Percentiles rank a stretch among this genome's conserved stretches.
Conservation (phyloP, 2,888 invertebrate species). For the Tanytarsus gracilentus region DNA sequence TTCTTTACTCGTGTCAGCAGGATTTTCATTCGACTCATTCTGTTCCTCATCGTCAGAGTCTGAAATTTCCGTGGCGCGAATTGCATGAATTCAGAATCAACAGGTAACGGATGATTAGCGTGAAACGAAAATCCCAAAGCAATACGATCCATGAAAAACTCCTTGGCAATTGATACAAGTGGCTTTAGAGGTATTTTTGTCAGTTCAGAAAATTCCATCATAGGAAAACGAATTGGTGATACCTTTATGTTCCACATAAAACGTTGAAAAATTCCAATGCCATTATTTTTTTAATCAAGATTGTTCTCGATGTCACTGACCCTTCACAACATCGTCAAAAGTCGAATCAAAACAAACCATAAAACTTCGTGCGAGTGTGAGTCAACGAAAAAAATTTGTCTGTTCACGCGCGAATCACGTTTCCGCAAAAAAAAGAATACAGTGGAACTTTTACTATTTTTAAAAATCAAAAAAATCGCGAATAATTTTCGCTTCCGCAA, state of each 20-base stretch:
- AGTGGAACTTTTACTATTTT: too few relatives aligned
- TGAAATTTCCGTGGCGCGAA: constrained; percentile 86
- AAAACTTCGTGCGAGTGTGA: constrained; percentile 46
- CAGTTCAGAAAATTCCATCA: constrained; percentile 87
- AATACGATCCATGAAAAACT: constrained; percentile 80
- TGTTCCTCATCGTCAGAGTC: too few relatives aligned
- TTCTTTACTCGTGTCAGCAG: too few relatives aligned
- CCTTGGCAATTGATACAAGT: constrained; percentile 69
- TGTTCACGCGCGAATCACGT: too few relatives aligned
- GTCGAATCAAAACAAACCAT: constrained; percentile 53
- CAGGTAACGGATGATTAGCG: constrained; percentile 52
- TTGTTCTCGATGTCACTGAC: too few relatives aligned
- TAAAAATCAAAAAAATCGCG: too few relatives aligned
- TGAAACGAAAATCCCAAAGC: constrained; percentile 85
- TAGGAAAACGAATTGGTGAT: constrained; percentile 83
- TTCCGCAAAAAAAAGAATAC: too few relatives aligned
- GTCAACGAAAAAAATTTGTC: constrained; percentile 46
- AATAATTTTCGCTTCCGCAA: too few relatives aligned
- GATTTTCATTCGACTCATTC: too few relatives aligned
- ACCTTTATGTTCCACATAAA: too few relatives aligned
- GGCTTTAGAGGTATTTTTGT: constrained; percentile 71
- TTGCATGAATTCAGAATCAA: constrained; percentile 54
- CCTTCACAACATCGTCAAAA: constrained; percentile 68
- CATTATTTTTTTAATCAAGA: too few relatives aligned
- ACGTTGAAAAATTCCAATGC: too few relatives aligned